Evolutionary conservation across 2,888 invertebrate genomes (phyloP).

Genomic region (Mythimna lalbum): DNA sequence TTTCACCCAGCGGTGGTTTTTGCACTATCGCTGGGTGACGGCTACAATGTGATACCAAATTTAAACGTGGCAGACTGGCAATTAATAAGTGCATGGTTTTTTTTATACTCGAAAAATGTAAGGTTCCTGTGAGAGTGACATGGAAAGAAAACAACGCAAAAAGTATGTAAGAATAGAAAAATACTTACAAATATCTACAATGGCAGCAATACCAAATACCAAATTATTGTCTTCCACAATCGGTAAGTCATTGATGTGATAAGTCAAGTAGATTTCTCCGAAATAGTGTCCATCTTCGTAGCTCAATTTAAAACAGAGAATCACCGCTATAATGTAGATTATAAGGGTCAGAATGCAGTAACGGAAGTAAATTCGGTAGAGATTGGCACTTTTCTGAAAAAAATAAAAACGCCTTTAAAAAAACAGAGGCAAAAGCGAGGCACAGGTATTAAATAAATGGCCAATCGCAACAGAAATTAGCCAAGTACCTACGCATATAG

Average conservation of each 20-base stretch:
- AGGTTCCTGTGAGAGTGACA: no score
- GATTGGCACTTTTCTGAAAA: constrained; percentile 25
- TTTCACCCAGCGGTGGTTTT: no score
- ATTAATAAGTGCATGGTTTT: no score
- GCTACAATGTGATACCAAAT: no score
- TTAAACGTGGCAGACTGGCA: no score
- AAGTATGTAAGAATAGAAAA: neutral
- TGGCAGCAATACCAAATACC: neutral
- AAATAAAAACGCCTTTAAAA: neutral
- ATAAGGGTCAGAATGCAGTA: constrained; percentile 32
- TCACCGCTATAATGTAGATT: constrained; percentile 2
- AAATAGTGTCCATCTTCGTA: neutral
- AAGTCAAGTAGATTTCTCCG: constrained; percentile 26
- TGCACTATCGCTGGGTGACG: no score
- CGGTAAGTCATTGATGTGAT: neutral
- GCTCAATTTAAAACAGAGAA: neutral
- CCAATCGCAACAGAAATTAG: neutral
- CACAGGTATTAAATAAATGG: neutral
- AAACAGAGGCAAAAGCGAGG: neutral
- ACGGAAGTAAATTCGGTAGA: constrained; percentile 23
- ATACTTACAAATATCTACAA: constrained; percentile 31
- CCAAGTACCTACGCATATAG: no score
- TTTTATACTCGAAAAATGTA: no score
- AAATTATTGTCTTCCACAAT: accelerated
- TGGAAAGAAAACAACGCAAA: no score